Evolutionary conservation across 2,113 vertebrate species (phyloP).

Genomic region (Pantherophis guttatus): DNA sequence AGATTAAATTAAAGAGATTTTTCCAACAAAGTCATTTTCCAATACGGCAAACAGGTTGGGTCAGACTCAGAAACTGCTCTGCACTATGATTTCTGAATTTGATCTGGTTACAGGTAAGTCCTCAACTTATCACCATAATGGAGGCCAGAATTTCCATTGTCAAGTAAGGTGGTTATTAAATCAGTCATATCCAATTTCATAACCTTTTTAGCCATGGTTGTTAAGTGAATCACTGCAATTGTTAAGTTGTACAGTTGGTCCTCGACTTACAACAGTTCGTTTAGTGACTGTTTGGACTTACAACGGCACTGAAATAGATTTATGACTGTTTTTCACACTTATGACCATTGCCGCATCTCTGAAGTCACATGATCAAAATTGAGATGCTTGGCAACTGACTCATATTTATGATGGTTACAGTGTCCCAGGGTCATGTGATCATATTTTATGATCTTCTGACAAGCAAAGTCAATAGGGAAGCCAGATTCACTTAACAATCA

Average conservation of each 20-base stretch:
- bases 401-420: neutral
- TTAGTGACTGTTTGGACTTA: neutral
- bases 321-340: neutral
- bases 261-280: neutral
- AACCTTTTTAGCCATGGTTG: neutral
- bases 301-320: neutral
- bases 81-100: neutral
- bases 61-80: rapidly evolving
- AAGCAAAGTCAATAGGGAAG: neutral
- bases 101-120: neutral
- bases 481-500: neutral
- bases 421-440: neutral
- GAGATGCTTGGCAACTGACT: neutral
- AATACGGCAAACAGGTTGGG: neutral
- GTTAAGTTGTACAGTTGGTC: neutral
- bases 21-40: neutral
- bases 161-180: neutral
- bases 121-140: neutral
- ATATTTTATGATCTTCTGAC: neutral
- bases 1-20: neutral
- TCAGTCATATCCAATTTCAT: neutral
- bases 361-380: neutral
- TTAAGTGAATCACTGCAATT: neutral
- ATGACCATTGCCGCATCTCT: neutral
- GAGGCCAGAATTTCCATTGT: neutral